Evolutionary conservation across 2,113 vertebrate species (phyloP).

Genomic region (Oreotrochilus melanogaster): DNA sequence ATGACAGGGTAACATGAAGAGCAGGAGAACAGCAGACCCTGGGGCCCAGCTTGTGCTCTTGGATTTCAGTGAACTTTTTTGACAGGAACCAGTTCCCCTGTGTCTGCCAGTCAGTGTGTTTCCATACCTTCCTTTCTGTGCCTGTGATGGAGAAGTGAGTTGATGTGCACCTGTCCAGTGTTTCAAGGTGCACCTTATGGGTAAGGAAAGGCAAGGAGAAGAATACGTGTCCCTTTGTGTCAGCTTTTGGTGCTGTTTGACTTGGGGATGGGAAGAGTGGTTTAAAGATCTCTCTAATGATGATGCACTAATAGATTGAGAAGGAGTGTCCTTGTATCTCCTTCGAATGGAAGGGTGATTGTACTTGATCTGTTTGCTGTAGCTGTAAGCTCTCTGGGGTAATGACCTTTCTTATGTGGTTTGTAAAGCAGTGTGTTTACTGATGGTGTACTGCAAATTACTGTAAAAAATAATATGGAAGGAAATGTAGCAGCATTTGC

Average conservation of each 20-base stretch:
- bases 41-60: background rate
- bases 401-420: slow-evolving; percentile 3
- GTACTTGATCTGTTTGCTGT: background rate
- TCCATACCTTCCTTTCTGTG: background rate
- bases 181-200: background rate
- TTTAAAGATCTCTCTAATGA: background rate
- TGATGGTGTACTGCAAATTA: slow-evolving; percentile 17
- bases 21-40: background rate
- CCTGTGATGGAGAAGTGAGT: background rate
- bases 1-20: accelerated
- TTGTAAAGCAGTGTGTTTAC: background rate
- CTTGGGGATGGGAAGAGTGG: background rate
- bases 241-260: background rate
- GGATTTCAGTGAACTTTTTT: background rate
- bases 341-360: background rate
- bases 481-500: background rate
- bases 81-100: background rate
- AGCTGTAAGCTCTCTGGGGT: background rate
- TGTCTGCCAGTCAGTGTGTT: background rate
- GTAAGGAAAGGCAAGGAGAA: background rate
- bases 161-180: background rate
- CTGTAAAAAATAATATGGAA: background rate
- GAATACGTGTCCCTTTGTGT: background rate
- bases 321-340: background rate
- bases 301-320: background rate